Base-by-base conservation (phyloP, 2,113 vertebrate species). In the Carettochelys insculpta region DNA sequence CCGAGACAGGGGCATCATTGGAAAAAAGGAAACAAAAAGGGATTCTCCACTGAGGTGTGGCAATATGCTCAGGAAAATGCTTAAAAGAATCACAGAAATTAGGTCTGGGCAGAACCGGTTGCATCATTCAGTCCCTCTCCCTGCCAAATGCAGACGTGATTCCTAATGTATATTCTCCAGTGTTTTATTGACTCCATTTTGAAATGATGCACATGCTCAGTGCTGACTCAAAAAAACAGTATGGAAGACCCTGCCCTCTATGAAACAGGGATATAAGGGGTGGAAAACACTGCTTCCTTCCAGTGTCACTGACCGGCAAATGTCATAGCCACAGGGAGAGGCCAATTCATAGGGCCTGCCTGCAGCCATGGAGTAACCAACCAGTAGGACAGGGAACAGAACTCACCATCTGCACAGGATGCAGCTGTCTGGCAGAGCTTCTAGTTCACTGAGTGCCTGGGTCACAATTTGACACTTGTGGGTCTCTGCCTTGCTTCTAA, bases 401-500 rank as follows among this genome's bases (percentile, higher is more conserved):
- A 20, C 25, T 80, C 4, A n/a, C 29, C 43, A 20, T 5, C 90
- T 47, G 50, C 2, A 5, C 11, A 13, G 3, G 24, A 41, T 1
- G 1, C 11, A 73, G n/a, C 6, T 77, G 4, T 80, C 68, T 58
- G 22, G 4, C 31, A 34, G 38, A 5, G 31, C 27, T 87, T 71
- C 61, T 24, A 29, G 61, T 11, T 80, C 77, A 27, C 25, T 0
- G 7, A 48, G 16, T 14, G 16, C 24, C 25, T 4, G 10, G 20
- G 31, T 16, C 0, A 0, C 38, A 73, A 68, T 65, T 5, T 82
- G 48, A 43, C 1, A 22, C 20, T 78, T 14, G n/a, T 1, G 3
- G 53, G 14, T 43, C 52, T 77, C 11, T 47, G 43, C 27, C 56
- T n/a, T 29, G 43, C 19, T 56, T 56, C 53, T 45, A 77, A 41